A percentile compares a stretch with the other conserved stretches of the same genome.
phyloP scores from a whole-genome alignment of 2,888 invertebrate genomes.

The Lysandra coridon region DNA sequence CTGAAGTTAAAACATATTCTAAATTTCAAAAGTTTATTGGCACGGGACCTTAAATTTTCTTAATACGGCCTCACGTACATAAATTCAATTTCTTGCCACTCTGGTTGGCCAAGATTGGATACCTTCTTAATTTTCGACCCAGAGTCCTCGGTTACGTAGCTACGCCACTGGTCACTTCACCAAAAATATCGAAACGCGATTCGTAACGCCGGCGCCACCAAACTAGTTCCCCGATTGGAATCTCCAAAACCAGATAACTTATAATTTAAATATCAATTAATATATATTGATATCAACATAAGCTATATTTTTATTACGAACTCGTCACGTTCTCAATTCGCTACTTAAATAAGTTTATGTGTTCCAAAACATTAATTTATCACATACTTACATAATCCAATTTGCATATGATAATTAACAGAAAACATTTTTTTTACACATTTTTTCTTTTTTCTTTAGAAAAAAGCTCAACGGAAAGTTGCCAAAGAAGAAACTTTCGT shows the following conservation, averaged over 20 bases:
- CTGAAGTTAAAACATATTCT: too few species aligned
- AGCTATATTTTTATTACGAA: background rate
- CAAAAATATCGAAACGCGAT: slow-evolving; percentile 69
- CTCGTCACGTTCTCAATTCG: slow-evolving; percentile 24
- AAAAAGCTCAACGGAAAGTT: background rate
- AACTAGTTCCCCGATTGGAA: slow-evolving; percentile 65
- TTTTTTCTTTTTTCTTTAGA: background rate
- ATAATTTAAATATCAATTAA: slow-evolving; percentile 16
- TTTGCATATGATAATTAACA: slow-evolving; percentile 6
- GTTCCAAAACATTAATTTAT: slow-evolving; percentile 7
- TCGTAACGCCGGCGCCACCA: slow-evolving; percentile 48
- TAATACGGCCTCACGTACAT: too few species aligned
- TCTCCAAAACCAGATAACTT: slow-evolving; percentile 44
- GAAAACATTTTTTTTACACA: background rate
- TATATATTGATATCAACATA: slow-evolving; percentile 15
- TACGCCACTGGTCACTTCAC: slow-evolving; percentile 48
- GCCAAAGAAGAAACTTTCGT: background rate
- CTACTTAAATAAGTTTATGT: slow-evolving; percentile 17
- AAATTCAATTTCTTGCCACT: too few species aligned
- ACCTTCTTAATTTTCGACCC: too few species aligned
- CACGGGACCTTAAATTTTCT: too few species aligned
- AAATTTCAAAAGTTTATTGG: too few species aligned
- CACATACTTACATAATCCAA: background rate
- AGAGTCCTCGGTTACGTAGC: background rate
- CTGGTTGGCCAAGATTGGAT: too few species aligned